Percentiles rank a stretch among this genome's conserved stretches.
phyloP scores from a whole-genome alignment of 2,113 vertebrate genomes.

The Lontra canadensis region DNA sequence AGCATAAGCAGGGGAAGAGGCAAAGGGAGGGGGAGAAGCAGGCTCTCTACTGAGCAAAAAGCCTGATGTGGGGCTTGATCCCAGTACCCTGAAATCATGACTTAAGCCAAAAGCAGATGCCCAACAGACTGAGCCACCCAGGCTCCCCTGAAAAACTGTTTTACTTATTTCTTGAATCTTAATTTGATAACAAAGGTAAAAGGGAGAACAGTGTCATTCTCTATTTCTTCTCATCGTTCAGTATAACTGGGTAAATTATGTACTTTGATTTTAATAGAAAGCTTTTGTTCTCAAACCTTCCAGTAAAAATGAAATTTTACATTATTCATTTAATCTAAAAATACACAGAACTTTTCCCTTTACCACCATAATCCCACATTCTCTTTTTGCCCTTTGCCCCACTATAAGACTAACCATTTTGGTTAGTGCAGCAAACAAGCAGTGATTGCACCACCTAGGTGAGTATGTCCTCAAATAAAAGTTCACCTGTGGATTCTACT shows the following conservation, averaged over 20 bases:
- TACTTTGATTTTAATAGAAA: not conserved
- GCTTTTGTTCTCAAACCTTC: not conserved
- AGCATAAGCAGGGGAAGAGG: no score
- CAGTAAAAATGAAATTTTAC: slow-evolving; percentile 1
- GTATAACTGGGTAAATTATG: not conserved
- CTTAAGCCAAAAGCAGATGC: not conserved
- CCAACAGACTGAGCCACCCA: not conserved
- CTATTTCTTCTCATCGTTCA: not conserved
- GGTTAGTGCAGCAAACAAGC: slow-evolving; percentile 7
- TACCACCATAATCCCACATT: not conserved
- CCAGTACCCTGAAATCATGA: not conserved
- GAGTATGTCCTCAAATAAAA: not conserved
- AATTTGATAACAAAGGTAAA: slow-evolving; percentile 9
- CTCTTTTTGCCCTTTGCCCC: not conserved
- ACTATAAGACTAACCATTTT: not conserved
- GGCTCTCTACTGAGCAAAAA: no score
- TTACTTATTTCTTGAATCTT: not conserved
- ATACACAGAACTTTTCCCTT: not conserved
- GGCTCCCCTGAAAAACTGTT: not conserved
- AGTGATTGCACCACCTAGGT: not conserved
- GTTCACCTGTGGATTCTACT: not conserved
- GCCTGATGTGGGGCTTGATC: not conserved
- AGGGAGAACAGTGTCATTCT: not conserved
- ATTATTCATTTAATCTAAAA: not conserved
- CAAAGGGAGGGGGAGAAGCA: no score